These are phyloP conservation scores for Mionectes macconnelli DNA, from an alignment of 2,113 vertebrate species.

Conservation along the genomic window DNA sequence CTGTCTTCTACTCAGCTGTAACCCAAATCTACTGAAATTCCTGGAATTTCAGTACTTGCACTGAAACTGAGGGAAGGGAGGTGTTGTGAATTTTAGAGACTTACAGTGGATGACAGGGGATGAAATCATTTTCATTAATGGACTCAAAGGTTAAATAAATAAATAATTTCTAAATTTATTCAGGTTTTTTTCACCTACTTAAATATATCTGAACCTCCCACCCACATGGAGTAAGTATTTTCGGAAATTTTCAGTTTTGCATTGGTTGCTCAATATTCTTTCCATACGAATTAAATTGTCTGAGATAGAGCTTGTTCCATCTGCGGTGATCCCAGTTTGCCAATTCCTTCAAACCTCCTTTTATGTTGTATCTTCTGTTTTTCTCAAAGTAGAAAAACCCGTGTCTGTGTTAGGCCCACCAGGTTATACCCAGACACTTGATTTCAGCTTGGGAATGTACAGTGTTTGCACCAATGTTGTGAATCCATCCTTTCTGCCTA, in stretches of 20 bases:
- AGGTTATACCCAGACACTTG: background rate
- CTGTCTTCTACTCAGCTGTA: background rate
- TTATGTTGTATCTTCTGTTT: background rate
- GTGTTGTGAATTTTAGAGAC: background rate
- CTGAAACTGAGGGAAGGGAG: background rate
- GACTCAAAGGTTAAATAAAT: background rate
- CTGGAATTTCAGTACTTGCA: background rate
- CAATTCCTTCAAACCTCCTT: background rate
- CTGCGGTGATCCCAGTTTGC: background rate
- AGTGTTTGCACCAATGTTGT: background rate
- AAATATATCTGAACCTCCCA: background rate
- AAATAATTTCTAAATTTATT: background rate
- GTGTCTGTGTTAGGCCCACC: background rate
- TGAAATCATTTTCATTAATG: background rate
- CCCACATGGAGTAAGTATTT: background rate
- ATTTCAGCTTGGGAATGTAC: background rate
- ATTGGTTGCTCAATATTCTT: background rate
- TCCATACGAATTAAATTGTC: background rate
- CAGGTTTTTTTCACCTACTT: background rate
- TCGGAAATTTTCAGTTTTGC: background rate
- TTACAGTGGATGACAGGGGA: background rate
- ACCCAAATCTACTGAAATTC: background rate
- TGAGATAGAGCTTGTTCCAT: background rate
- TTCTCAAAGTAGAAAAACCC: background rate
- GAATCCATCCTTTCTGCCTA: background rate